Evolutionary conservation across 2,888 invertebrate species (phyloP), one percentile per base, ranked within the genome.

Genomic region (Blera fallax): DNA sequence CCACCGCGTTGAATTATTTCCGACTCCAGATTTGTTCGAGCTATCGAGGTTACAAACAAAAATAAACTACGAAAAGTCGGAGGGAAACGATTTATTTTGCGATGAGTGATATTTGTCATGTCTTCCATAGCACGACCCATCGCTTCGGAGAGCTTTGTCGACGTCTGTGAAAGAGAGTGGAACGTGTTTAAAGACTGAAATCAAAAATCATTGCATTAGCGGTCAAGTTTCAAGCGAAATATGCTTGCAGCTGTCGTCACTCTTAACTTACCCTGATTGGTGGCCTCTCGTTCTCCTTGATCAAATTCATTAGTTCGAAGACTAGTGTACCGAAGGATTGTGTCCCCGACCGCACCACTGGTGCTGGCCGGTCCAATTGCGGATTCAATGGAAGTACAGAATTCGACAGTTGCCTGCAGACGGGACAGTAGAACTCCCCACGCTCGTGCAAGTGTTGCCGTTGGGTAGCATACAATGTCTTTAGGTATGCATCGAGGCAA

Each of bases 91-190:
- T 95, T 95, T 89, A 95, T 95, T 90, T 96, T 96, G 84, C 96
- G 94, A 90, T 96, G 96, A 3, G 98, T 97, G 87, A 96, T 95
- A 89, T 95, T 96, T 5, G 97, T 97, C 95, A 98, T 97, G 92
- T 98, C 97, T 90, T 98, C 97, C 97, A 98, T 98, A 27, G 97
- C 96, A 90, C 97, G 97, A 50, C 96, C 96, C 94, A 98, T 96
- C 64, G 98, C 97, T 90, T 97, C 96, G 0, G 96, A 95, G 87
- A 98, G 93, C 89, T 94, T 95, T 60, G 96, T 95, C 11, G 94
- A 93, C 69, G 93, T 94, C 95, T 96, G 70, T 40, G 37, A 73
- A 90, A 14, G 89, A 88, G 34, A 76, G 14, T 52, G 10, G 52
- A 70, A 64, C 34, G 37, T 70, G 32, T 64, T 24, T 56, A 74